Percentiles rank a stretch among this genome's conserved stretches.
phyloP scores from a whole-genome alignment of 1,140 invertebrate genomes.

The Macrobrachium rosenbergii region DNA sequence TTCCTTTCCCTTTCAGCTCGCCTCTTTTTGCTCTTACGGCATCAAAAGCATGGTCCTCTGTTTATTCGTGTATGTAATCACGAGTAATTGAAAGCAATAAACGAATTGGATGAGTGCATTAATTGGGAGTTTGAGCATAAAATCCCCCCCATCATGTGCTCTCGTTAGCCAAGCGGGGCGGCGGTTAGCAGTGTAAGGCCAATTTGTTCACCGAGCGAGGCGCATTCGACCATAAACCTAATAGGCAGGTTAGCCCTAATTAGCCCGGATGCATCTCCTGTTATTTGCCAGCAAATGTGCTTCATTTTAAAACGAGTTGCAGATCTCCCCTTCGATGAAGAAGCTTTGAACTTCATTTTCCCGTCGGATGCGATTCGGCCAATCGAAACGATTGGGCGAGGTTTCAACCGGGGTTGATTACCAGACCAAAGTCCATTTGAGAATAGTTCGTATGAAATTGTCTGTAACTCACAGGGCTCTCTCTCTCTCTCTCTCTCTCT shows the following conservation, averaged over 20 bases:
- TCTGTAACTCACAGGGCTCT: neutral
- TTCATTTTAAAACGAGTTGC: neutral
- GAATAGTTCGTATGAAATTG: too few relatives aligned
- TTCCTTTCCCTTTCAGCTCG: neutral
- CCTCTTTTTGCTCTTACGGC: neutral
- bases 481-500: neutral
- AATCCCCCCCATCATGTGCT: slow-evolving; percentile 6
- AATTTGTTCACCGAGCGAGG: slow-evolving; percentile 31
- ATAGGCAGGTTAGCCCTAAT: slow-evolving; percentile 7
- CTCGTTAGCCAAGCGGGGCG: slow-evolving; percentile 15
- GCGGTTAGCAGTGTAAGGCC: slow-evolving; percentile 24
- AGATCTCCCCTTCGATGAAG: too few relatives aligned
- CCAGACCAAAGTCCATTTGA: neutral
- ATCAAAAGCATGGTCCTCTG: neutral
- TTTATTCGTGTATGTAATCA: neutral
- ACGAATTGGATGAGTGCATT: neutral
- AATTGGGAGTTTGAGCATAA: slow-evolving; percentile 32
- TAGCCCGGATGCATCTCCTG: neutral
- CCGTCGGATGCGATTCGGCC: too few relatives aligned
- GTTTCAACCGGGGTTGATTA: too few relatives aligned
- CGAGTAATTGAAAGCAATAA: slow-evolving; percentile 5
- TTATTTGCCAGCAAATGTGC: neutral
- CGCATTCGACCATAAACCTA: slow-evolving; percentile 9
- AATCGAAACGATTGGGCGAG: too few relatives aligned
- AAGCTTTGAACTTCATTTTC: too few relatives aligned